phyloP scores from a whole-genome alignment of 30 jellyfish, hydroid and myxozoan species.

The Chrysaora quinquecirrha region DNA sequence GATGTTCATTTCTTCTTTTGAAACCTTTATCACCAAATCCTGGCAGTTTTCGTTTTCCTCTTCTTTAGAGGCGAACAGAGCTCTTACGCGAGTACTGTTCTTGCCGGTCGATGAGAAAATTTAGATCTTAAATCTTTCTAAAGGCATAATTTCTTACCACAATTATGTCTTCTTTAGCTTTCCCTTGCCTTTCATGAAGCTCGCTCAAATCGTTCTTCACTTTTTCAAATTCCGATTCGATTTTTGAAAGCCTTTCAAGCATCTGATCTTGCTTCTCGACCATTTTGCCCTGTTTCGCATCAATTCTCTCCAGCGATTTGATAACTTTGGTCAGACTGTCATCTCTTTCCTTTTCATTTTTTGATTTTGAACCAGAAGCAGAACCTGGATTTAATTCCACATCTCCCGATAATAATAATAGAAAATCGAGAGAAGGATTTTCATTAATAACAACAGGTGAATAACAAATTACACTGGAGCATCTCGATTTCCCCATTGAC shows the following conservation, averaged over 20 bases:
- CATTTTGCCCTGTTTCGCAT: background rate
- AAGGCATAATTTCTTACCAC: background rate
- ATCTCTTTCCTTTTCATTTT: no score
- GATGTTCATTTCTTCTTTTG: background rate
- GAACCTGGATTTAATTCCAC: no score
- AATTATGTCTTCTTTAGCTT: background rate
- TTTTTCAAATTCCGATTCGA: constrained; percentile 4
- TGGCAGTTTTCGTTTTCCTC: background rate
- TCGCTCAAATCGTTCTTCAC: background rate
- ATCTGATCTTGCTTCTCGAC: constrained; percentile 1
- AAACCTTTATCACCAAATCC: background rate
- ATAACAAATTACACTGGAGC: no score
- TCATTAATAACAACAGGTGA: no score
- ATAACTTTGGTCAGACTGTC: no score
- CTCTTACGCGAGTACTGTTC: background rate
- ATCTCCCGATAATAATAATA: no score
- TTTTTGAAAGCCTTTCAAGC: background rate
- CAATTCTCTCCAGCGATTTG: background rate
- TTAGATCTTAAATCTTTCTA: background rate
- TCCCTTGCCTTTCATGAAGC: background rate
- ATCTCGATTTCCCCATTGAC: no score
- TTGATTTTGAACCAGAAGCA: no score
- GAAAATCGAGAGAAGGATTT: no score
- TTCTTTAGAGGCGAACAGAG: background rate
- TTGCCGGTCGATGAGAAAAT: constrained; percentile 13